Evolutionary conservation across 2,888 invertebrate species (phyloP).

Genomic region (Dendrolimus houi): DNA sequence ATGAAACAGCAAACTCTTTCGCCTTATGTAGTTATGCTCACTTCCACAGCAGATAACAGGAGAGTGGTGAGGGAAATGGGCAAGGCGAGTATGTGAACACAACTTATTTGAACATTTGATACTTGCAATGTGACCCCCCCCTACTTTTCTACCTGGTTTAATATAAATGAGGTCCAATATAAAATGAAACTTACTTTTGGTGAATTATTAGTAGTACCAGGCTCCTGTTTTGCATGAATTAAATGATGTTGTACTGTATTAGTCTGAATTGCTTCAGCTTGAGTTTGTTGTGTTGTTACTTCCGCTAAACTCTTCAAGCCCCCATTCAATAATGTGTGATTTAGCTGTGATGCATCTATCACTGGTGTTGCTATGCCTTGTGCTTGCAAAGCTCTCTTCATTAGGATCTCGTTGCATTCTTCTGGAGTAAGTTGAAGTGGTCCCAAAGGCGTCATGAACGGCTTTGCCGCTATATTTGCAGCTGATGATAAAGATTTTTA

Average conservation of each 20-base stretch:
- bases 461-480: slow-evolving; percentile 67
- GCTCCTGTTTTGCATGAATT: slow-evolving; percentile 74
- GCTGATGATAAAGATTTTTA: slow-evolving; percentile 36
- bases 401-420: slow-evolving; percentile 86
- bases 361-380: slow-evolving; percentile 72
- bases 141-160: too few relatives aligned
- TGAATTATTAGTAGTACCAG: slow-evolving; percentile 76
- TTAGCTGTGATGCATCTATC: slow-evolving; percentile 64
- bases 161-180: not conserved
- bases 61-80: too few relatives aligned
- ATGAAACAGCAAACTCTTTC: too few relatives aligned
- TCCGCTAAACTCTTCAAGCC: slow-evolving; percentile 57
- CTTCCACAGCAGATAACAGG: too few relatives aligned
- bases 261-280: slow-evolving; percentile 51
- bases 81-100: too few relatives aligned
- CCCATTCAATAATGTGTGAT: slow-evolving; percentile 62
- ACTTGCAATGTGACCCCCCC: too few relatives aligned
- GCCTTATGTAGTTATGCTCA: too few relatives aligned
- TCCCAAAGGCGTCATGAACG: slow-evolving; percentile 83
- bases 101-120: too few relatives aligned
- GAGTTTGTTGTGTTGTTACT: slow-evolving; percentile 45
- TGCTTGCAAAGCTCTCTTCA: slow-evolving; percentile 84
- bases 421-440: slow-evolving; percentile 84
- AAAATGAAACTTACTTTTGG: slow-evolving; percentile 53
- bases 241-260: slow-evolving; percentile 62